Base-by-base conservation (phyloP, 2,113 vertebrate genomes). In the Pontoporia blainvillei region DNA sequence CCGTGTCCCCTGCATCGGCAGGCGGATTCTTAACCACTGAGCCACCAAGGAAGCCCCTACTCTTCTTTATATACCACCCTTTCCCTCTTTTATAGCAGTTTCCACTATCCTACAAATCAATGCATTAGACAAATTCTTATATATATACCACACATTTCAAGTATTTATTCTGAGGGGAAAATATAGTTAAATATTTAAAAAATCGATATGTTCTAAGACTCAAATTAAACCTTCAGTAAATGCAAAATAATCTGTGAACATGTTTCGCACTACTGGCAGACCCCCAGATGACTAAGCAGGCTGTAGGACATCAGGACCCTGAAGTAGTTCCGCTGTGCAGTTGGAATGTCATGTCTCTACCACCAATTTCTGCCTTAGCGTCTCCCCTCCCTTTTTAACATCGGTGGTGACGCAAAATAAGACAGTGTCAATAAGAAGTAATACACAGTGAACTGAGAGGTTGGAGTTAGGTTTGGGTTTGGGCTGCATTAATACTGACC, bases 271-370 rank as follows among this genome's bases (percentile, higher is more conserved):
- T 20, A 25, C 59, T 54, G 67, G 54, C 46, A 3, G 2, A 9
- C 13, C 31, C 31, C 66, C 34, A 27, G 1, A 10, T 27, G 17
- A 66, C 36, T 0, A 3, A 4, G 27, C 2, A 1, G 2, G 54
- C 5, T 25, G 9, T 17, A 5, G 39, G 27, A 21, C 21, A 15
- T 5, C 3, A 5, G 67, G 46, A 18, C 8, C 6, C 46, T 2
- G 14, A 44, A 46, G 90, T 6, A 5, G 12, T 3, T 75, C 39
- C 23, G n/a, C 18, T 2, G 3, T 17, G 2, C 0, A 4, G 41
- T 1, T 17, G 54, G 29, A 17, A 59, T 23, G 12, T 29, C 34
- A 31, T 8, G 46, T 52, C 27, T 49, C 12, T 6, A 71, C 25
- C 12, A 12, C 9, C 20, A 11, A 25, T 20, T 54, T 1, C n/a